Evolutionary conservation across 2,888 invertebrate genomes (phyloP).

Genomic region (Pelosia muscerda): DNA sequence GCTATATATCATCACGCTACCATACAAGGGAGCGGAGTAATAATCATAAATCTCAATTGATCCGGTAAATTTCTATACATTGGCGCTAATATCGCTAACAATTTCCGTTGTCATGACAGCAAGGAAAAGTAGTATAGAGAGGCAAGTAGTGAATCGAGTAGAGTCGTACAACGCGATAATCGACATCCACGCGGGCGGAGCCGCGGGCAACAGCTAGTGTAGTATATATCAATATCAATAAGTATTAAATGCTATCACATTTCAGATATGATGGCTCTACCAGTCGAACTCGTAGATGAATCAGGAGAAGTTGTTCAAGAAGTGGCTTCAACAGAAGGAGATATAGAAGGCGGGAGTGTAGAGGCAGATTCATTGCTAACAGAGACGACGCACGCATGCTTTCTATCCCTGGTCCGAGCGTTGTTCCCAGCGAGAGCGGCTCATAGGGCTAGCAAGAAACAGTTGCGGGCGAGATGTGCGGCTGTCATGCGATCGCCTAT

Average conservation of each 20-base stretch:
- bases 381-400: slow-evolving; percentile 94
- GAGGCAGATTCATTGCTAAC: slow-evolving; percentile 76
- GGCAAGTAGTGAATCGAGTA: too few species aligned
- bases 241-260: slow-evolving; percentile 3
- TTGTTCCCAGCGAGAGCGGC: slow-evolving; percentile 95
- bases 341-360: slow-evolving; percentile 10
- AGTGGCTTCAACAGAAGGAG: slow-evolving; percentile 60
- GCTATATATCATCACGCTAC: too few species aligned
- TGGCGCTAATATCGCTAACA: too few species aligned
- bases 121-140: too few species aligned
- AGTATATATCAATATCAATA: too few species aligned
- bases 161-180: too few species aligned
- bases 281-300: slow-evolving; percentile 90
- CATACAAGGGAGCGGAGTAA: too few species aligned
- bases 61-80: too few species aligned
- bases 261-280: slow-evolving; percentile 92
- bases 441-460: slow-evolving; percentile 92
- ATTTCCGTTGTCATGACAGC: too few species aligned
- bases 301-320: slow-evolving; percentile 73
- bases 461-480: slow-evolving; percentile 91
- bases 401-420: slow-evolving; percentile 95
- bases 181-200: too few species aligned
- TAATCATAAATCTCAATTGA: too few species aligned
- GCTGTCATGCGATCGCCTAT: slow-evolving; percentile 93
- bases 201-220: too few species aligned